Base-by-base conservation (phyloP, 2,888 invertebrate species). In the Leptogaster cylindrica region DNA sequence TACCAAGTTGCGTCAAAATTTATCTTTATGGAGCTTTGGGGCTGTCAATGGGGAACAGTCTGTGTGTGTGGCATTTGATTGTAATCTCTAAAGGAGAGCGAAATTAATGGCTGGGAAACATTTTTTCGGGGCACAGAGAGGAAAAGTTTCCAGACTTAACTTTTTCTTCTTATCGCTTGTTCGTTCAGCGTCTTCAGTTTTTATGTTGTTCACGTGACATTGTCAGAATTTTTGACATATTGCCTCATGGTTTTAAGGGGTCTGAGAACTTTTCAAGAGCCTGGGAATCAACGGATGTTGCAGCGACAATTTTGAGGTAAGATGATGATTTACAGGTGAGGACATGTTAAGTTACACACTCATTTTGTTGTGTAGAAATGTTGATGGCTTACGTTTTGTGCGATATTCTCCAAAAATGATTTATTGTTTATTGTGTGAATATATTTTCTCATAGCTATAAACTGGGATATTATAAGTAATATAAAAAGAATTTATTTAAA, bases 61-160 rank as follows among this genome's bases (percentile, higher is more conserved):
- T 31, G 36, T 65, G 66, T 66, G 65, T 66, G 66, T 66, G 66
- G 66, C 33, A 52, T 66, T 33, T 44, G 66, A 66, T 66, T 18
- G 31, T 55, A 52, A 66, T 66, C 66, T 44, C 52, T 36, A 31
- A 52, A 66, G 55, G 44, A 55, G 55, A 66, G 55, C 44, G 52
- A 66, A 66, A 65, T 64, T 64, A 64, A 64, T 64, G 64, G 64
- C 50, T 64, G 64, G 64, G 64, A 64, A 64, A 64, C 33, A 16
- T 20, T 36, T 46, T 64, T 50, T 64, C 23, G 48, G 48, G 64
- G 48, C 64, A 64, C 61, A 61, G 61, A 61, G 61, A 61, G 61
- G 61, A 61, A 61, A 61, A 61, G 61, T 61, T 28, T 44, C 61
- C 44, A 44, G 44, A 61, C 36, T 23, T 55, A 27, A 61, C 12